phyloP scores from a whole-genome alignment of 2,797 vertebrate species.

The Girardinus metallicus region DNA sequence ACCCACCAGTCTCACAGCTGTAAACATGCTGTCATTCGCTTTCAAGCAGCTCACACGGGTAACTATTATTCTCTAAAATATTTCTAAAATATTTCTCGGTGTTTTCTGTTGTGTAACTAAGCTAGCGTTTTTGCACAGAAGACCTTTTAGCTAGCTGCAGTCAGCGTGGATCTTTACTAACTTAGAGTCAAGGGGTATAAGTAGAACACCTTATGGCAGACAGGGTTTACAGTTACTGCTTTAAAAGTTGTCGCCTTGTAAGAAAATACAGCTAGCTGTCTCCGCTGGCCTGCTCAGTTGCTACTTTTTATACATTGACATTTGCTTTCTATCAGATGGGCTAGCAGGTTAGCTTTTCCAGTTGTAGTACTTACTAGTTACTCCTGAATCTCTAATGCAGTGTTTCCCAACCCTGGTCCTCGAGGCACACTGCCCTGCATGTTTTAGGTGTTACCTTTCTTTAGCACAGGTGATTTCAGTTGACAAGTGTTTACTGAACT shows the following conservation, averaged over 20 bases:
- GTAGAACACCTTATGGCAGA: background rate
- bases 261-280: background rate
- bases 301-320: background rate
- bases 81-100: background rate
- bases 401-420: too few species aligned
- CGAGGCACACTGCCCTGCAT: too few species aligned
- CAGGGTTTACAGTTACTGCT: background rate
- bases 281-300: background rate
- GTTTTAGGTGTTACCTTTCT: too few species aligned
- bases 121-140: background rate
- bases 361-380: background rate
- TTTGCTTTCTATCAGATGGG: conserved; percentile 16
- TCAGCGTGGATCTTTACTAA: background rate
- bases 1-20: conserved; percentile 29
- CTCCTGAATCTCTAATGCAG: conserved; percentile 26
- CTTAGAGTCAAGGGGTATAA: background rate
- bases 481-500: too few species aligned
- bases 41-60: conserved; percentile 77
- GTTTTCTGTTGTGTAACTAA: background rate
- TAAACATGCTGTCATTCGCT: conserved; percentile 79
- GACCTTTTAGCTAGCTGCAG: conserved; percentile 35
- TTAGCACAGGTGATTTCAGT: too few species aligned
- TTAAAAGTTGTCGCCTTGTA: background rate
- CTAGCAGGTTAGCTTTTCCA: conserved; percentile 34
- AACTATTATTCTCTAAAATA: conserved; percentile 13